Evolutionary conservation across 2,113 vertebrate species (phyloP).

Genomic region (Oryzias javanicus): DNA sequence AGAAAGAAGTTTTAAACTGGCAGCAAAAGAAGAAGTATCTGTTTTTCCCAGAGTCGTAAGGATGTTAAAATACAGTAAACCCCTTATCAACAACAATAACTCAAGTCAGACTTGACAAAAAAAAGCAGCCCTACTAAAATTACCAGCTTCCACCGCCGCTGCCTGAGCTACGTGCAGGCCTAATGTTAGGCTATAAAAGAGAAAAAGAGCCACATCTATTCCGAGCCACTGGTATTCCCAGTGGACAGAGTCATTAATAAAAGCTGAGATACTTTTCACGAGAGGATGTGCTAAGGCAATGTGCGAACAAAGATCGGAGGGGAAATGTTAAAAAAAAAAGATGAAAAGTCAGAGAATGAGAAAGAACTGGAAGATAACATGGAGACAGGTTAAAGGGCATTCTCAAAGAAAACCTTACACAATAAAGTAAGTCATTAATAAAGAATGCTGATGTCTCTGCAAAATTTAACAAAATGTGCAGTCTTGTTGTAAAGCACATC

Average conservation of each 20-base stretch:
- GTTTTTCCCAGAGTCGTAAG: slow-evolving; percentile 10
- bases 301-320: slow-evolving; percentile 5
- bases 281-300: slow-evolving; percentile 13
- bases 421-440: slow-evolving; percentile 5
- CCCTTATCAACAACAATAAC: slow-evolving; percentile 51
- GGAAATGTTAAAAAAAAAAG: neutral
- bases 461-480: neutral
- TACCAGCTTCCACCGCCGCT: slow-evolving; percentile 36
- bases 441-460: neutral
- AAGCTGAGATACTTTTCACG: slow-evolving; percentile 36
- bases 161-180: slow-evolving; percentile 34
- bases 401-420: neutral
- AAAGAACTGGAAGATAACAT: neutral
- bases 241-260: slow-evolving; percentile 51
- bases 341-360: slow-evolving; percentile 2
- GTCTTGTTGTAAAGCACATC: slow-evolving; percentile 14
- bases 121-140: slow-evolving; percentile 40
- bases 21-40: slow-evolving; percentile 12
- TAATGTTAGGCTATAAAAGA: slow-evolving; percentile 63
- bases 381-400: neutral
- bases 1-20: neutral
- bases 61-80: slow-evolving; percentile 42
- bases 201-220: slow-evolving; percentile 59
- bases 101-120: slow-evolving; percentile 56
- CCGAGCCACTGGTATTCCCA: slow-evolving; percentile 40